Evolutionary conservation across 2,797 vertebrate species (phyloP).

Genomic region (Labroides dimidiatus): DNA sequence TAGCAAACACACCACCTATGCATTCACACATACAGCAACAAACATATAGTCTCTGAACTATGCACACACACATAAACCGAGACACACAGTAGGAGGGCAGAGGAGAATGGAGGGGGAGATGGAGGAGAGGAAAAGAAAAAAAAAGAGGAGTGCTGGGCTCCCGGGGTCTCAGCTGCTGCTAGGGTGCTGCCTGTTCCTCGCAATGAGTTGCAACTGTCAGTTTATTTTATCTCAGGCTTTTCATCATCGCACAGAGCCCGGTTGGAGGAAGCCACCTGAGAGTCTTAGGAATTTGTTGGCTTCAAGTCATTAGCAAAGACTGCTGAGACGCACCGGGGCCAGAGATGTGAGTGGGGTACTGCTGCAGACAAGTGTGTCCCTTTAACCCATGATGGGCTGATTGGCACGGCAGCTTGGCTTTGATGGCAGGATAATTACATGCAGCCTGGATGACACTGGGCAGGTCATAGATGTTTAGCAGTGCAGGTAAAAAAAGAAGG

Average conservation of each 20-base stretch:
- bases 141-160: slow-evolving; percentile 82
- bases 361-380: slow-evolving; percentile 84
- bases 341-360: slow-evolving; percentile 84
- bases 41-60: slow-evolving; percentile 48
- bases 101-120: slow-evolving; percentile 84
- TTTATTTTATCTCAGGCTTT: slow-evolving; percentile 99
- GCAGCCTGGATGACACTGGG: slow-evolving; percentile 63
- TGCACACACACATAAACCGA: slow-evolving; percentile 43
- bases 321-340: slow-evolving; percentile 80
- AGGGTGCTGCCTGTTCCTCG: slow-evolving; percentile 91
- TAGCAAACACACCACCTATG: slow-evolving; percentile 37
- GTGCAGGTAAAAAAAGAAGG: slow-evolving; percentile 52
- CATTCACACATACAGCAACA: slow-evolving; percentile 39
- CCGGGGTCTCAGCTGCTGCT: slow-evolving; percentile 95
- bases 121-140: slow-evolving; percentile 67
- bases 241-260: slow-evolving; percentile 96
- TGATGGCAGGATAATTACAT: slow-evolving; percentile 75
- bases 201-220: slow-evolving; percentile 99
- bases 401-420: slow-evolving; percentile 67
- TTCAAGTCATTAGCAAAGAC: slow-evolving; percentile 96
- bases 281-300: slow-evolving; percentile 94
- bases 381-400: slow-evolving; percentile 79
- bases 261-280: slow-evolving; percentile 96
- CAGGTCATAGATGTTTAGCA: slow-evolving; percentile 45
- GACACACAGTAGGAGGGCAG: slow-evolving; percentile 70